Percentiles rank a stretch among this genome's conserved stretches.
Conservation (phyloP, 2,113 vertebrate species). For the Hippocampus comes region DNA sequence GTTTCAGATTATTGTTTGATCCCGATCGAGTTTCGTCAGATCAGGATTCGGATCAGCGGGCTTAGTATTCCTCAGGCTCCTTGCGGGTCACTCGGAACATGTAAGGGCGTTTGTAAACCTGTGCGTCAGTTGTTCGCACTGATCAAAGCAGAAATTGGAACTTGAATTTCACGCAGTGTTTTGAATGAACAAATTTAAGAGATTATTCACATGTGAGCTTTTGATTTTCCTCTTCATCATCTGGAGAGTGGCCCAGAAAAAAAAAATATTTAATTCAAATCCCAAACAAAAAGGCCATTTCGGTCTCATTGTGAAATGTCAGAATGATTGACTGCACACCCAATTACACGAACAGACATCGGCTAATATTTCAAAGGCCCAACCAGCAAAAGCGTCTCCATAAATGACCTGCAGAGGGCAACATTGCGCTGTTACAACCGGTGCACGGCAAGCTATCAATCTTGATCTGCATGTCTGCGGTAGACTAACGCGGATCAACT, state of each 20-base stretch:
- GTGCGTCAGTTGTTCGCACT: neutral
- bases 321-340: neutral
- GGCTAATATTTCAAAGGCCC: neutral
- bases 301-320: neutral
- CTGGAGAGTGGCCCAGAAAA: neutral
- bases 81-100: constrained; percentile 48
- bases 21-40: constrained; percentile 44
- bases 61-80: constrained; percentile 22
- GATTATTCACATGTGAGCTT: neutral
- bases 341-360: neutral
- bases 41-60: constrained; percentile 54
- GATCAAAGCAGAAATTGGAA: neutral
- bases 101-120: neutral
- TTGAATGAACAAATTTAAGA: neutral
- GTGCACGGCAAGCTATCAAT: neutral
- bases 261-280: neutral
- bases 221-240: neutral
- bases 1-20: constrained; percentile 54
- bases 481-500: neutral
- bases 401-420: constrained; percentile 45
- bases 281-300: neutral
- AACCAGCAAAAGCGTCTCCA: too few relatives aligned
- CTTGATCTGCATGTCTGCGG: too few relatives aligned
- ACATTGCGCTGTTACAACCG: constrained; percentile 7
- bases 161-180: neutral